Base-by-base conservation (phyloP, 1,140 invertebrate genomes). In the Meloidogyne chitwoodi region DNA sequence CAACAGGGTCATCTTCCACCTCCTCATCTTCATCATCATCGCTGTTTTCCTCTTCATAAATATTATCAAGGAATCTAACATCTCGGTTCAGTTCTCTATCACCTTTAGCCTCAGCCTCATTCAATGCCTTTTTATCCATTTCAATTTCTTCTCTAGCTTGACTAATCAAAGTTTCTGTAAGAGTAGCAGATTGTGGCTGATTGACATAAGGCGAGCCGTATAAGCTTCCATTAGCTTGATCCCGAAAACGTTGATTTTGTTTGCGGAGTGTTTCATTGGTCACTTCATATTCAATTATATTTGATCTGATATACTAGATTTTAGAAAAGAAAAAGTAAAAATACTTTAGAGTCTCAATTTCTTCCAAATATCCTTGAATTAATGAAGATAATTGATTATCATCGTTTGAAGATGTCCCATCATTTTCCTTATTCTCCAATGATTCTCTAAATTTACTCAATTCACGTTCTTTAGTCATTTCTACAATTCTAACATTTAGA, bases 251-350 rank as follows among this genome's bases (percentile, higher is more conserved):
- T 67, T 84, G 80, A 71, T 81, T 74, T 75, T 88, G 85, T 72
- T 92, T 92, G 41, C 92, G 90, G 11, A 93, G 86, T 81, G 93
- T 91, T 76, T 93, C 91, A 85, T 93, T 94, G 84, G 93, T 91
- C 48, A 92, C 91, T 84, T 95, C 94, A 6, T 93, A 92, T 89
- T 97, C 94, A 76, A 94, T 90, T 29, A 98, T 88, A 27, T 79
- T 27, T 16, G 44, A 44, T 29, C 77, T 78, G 85, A 85, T 8
- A 83, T n/a, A 31, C 14, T 16, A 66, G 0, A 16, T 12, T 0
- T 24, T 24, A 22, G 26, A 22, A 22, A 0, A n/a, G 4, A 19
- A 1, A 38, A 22, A n/a, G 5, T n/a, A n/a, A 56, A 8, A n/a
- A 5, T 66, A 71, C 69, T 65, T 71, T 31, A 71, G n/a, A 8